phyloP scores from a whole-genome alignment of 2,113 vertebrate genomes.

The Podocnemis expansa region DNA sequence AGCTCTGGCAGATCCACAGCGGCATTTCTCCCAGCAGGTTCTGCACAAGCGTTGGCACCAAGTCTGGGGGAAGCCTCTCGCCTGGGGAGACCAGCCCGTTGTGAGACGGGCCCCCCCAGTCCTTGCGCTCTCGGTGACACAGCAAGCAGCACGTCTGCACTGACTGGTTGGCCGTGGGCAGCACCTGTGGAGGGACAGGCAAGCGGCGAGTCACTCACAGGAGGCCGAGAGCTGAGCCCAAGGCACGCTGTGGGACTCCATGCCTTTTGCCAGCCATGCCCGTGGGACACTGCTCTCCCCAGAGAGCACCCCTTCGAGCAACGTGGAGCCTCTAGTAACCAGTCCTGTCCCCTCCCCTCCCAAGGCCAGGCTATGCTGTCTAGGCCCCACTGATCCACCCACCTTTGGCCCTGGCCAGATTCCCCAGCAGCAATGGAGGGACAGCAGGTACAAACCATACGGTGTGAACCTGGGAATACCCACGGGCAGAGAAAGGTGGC shows the following conservation, averaged over 20 bases:
- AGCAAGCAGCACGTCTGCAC: constrained; percentile 97
- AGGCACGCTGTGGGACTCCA: not conserved
- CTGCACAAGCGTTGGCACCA: constrained; percentile 94
- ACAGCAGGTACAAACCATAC: not conserved
- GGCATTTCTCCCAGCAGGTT: constrained; percentile 97
- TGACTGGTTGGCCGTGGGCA: constrained; percentile 79
- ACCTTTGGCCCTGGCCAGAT: not conserved
- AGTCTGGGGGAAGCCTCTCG: constrained; percentile 93
- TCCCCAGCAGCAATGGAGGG: not conserved
- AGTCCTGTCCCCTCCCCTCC: not conserved
- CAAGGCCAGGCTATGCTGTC: not conserved
- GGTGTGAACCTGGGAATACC: not conserved
- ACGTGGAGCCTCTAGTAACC: no score
- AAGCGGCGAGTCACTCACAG: not conserved
- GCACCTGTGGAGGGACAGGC: constrained; percentile 76
- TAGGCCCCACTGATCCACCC: no score
- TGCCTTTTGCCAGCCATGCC: no score
- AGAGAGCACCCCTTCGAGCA: not conserved
- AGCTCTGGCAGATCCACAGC: constrained; percentile 99
- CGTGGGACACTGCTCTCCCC: not conserved
- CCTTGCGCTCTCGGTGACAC: constrained; percentile 96
- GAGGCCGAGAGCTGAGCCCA: not conserved
- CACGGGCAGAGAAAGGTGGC: fast-evolving
- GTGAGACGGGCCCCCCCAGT: constrained; percentile 90
- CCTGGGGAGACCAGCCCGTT: constrained; percentile 91